Percentiles rank a stretch among this genome's conserved stretches.
Conservation (phyloP, 2,797 vertebrate species). For the Odontamblyopus lacepedii region DNA sequence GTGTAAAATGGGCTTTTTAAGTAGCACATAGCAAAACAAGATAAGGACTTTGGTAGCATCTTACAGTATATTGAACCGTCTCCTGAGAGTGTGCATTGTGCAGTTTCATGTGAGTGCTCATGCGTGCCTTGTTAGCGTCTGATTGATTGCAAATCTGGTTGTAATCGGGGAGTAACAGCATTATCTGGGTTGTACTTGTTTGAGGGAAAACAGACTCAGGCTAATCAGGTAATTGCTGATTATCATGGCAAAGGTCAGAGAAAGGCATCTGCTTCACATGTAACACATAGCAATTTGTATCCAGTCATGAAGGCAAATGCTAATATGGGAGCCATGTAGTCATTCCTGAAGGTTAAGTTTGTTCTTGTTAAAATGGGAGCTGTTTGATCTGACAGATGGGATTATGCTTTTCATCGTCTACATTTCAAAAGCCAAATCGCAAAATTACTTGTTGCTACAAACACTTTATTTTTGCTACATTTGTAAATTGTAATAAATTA, state of each 20-base stretch:
- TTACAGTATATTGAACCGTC: neutral
- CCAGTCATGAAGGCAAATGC: neutral
- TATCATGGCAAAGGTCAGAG: conserved; percentile 57
- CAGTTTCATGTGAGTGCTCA: conserved; percentile 8
- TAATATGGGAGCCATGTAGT: neutral
- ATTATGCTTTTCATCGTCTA: neutral
- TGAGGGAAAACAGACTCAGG: conserved; percentile 44
- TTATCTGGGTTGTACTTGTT: conserved; percentile 60
- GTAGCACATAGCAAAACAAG: conserved; percentile 27
- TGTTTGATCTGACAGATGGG: neutral
- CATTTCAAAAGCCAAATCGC: neutral
- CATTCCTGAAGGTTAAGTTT: conserved; percentile 6
- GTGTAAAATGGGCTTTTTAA: neutral
- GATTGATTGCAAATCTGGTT: conserved; percentile 62
- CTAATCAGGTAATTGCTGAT: conserved; percentile 73
- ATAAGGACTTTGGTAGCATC: conserved; percentile 9
- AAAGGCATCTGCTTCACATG: conserved; percentile 47
- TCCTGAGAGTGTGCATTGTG: neutral
- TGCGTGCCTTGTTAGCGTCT: conserved; percentile 44
- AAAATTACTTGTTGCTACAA: neutral
- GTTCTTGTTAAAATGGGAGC: conserved; percentile 1
- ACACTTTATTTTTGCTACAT: neutral
- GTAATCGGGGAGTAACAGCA: conserved; percentile 63
- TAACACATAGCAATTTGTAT: conserved; percentile 14
- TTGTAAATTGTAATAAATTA: neutral